phyloP scores from a whole-genome alignment of 2,797 vertebrate species.

The Gymnopithys bicolor region DNA sequence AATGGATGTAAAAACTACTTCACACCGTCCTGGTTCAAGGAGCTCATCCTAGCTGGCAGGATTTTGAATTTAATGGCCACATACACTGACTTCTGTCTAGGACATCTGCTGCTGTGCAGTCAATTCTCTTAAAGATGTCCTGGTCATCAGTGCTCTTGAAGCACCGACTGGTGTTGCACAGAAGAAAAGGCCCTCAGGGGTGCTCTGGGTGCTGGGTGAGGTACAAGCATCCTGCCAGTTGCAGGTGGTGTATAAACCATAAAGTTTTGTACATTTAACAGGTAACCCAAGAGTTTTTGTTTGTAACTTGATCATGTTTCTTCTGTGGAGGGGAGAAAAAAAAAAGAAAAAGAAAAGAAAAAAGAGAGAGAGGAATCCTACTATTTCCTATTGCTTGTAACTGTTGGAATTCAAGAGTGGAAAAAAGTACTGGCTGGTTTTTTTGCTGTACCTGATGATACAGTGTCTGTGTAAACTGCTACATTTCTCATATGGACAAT shows the following conservation, averaged over 20 bases:
- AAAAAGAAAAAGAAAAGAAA: background rate
- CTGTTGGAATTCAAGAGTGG: background rate
- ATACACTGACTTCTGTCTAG: background rate
- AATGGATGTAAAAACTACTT: background rate
- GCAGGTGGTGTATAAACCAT: background rate
- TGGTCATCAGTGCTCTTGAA: background rate
- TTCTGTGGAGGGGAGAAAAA: background rate
- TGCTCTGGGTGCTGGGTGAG: background rate
- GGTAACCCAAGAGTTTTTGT: background rate
- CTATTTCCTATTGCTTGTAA: background rate
- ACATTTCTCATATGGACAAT: background rate
- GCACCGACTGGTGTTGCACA: background rate
- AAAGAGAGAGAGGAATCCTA: background rate
- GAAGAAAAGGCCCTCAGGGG: background rate
- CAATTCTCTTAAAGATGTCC: rapidly evolving
- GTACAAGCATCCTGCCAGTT: background rate
- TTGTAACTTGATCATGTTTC: background rate
- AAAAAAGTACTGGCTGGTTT: background rate
- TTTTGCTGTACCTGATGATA: background rate
- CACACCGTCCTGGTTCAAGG: background rate
- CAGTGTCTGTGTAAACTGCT: no score
- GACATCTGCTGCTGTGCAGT: background rate
- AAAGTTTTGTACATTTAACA: background rate
- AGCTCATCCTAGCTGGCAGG: background rate
- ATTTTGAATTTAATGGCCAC: background rate